Conservation (phyloP, 1,140 invertebrate genomes). For the Hypothenemus hampei region DNA sequence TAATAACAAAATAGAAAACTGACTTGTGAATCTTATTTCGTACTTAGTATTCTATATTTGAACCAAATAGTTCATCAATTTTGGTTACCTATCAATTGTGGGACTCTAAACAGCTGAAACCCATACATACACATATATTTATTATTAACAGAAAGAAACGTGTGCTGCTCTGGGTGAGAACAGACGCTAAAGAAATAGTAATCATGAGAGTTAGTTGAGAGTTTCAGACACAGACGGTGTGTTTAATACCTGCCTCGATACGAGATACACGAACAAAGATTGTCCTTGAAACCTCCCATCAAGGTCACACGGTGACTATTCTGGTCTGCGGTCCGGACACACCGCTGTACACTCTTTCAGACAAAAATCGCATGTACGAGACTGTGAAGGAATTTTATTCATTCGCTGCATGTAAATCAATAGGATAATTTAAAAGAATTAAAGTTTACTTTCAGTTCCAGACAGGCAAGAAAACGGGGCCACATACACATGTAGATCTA, state of each 20-base stretch:
- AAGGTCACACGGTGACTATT: slow-evolving; percentile 20
- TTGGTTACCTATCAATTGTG: too few species aligned
- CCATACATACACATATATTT: not conserved
- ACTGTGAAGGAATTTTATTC: slow-evolving; percentile 1
- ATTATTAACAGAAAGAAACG: not conserved
- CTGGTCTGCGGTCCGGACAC: slow-evolving; percentile 11
- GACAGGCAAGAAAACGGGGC: too few species aligned
- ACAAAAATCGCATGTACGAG: slow-evolving; percentile 14
- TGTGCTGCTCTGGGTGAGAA: not conserved
- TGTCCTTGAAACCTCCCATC: slow-evolving; percentile 21
- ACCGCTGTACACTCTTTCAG: slow-evolving; percentile 7
- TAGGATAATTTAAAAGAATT: too few species aligned
- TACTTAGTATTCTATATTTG: too few species aligned
- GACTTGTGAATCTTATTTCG: too few species aligned
- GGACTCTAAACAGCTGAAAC: slow-evolving; percentile 16
- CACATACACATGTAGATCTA: too few species aligned
- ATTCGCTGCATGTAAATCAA: too few species aligned
- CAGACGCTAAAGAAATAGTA: slow-evolving; percentile 3
- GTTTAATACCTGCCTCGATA: slow-evolving; percentile 23
- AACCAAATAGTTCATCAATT: too few species aligned
- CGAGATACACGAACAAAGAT: slow-evolving; percentile 25
- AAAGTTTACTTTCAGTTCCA: too few species aligned
- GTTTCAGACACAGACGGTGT: slow-evolving; percentile 11
- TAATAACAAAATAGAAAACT: too few species aligned
- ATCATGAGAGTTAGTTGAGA: slow-evolving; percentile 10